A percentile compares a stretch with the other conserved stretches of the same genome.
Evolutionary conservation across 2,113 vertebrate genomes (phyloP).

Genomic region (Acanthochromis polyacanthus): DNA sequence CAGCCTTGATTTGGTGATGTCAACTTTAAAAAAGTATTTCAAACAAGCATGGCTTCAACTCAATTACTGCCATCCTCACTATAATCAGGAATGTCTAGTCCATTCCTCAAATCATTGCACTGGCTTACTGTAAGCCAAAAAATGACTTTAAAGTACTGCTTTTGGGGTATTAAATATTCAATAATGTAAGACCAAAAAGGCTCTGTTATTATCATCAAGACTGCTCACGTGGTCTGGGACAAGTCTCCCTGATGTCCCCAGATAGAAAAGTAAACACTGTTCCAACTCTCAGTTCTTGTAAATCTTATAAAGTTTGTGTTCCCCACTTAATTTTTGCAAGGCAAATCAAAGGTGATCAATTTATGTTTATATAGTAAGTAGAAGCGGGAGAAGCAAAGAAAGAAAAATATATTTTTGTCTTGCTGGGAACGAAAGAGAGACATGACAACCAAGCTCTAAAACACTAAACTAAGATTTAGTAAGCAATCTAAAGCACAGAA

Average conservation of each 20-base stretch:
- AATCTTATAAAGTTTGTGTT: not conserved
- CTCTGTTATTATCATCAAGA: not conserved
- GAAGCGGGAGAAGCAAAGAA: too few species aligned
- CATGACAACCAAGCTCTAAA: not conserved
- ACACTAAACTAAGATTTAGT: not conserved
- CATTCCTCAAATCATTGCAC: not conserved
- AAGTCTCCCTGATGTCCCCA: not conserved
- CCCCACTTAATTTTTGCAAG: not conserved
- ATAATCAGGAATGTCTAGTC: not conserved
- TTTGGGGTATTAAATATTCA: not conserved
- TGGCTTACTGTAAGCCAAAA: not conserved
- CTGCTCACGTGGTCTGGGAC: not conserved
- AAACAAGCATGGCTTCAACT: not conserved
- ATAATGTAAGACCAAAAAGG: not conserved
- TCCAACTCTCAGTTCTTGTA: not conserved
- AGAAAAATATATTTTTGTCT: too few species aligned
- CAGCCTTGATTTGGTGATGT: not conserved
- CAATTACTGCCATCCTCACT: not conserved
- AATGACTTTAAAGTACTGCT: not conserved
- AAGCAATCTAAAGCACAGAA: not conserved
- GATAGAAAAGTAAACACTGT: not conserved
- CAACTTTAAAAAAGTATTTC: not conserved
- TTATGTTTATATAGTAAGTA: too few species aligned
- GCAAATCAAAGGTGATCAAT: too few species aligned
- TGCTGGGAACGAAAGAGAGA: not conserved